Base-by-base conservation (phyloP, 2,888 invertebrate genomes). In the Eupithecia dodoneata region DNA sequence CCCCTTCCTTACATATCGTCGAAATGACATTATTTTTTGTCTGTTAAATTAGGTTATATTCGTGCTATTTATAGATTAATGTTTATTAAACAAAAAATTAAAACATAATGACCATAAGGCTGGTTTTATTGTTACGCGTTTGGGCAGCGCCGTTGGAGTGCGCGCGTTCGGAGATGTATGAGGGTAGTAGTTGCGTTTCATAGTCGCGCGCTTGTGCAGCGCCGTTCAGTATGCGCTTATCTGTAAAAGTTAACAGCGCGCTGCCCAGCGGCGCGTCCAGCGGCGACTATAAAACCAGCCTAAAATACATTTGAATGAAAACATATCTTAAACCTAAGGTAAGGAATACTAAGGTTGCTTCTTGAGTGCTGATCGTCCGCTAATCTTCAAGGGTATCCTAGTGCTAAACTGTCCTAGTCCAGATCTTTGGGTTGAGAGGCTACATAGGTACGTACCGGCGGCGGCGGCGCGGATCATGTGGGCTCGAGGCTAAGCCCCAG, bases 401-500 rank as follows among this genome's bases (percentile, higher is more conserved):
- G 47, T n/a, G 72, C 71, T 72, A 70, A 73, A 49, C 67, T n/a
- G 70, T 70, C 41, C 71, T 71, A 66, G 66, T 42, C 70, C 76
- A 79, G 72, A 76, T 76, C 74, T 79, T 73, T 74, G 76, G 73
- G 79, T 70, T 69, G 66, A 4, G 65, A 3, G 45, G 65, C 10
- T 74, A 65, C 59, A 52, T 6, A 59, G 30, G 49, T 65, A 75
- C 63, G 71, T 70, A 41, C n/a, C 44, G 9, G 9, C 45, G 72
- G 47, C 30, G 9, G n/a, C 45, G 18, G 18, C 13, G 49, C 42
- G 47, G 74, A 88, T 95, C 94, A 95, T 85, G 95, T 91, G 49
- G 91, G 92, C 73, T 94, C 93, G 71, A 95, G 88, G 1, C 88
- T 84, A 9, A 90, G 84, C 80, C 94, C 92, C 63, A 95, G 85